Base-by-base conservation (phyloP, 2,797 vertebrate genomes). In the Halcyon leucocephala region DNA sequence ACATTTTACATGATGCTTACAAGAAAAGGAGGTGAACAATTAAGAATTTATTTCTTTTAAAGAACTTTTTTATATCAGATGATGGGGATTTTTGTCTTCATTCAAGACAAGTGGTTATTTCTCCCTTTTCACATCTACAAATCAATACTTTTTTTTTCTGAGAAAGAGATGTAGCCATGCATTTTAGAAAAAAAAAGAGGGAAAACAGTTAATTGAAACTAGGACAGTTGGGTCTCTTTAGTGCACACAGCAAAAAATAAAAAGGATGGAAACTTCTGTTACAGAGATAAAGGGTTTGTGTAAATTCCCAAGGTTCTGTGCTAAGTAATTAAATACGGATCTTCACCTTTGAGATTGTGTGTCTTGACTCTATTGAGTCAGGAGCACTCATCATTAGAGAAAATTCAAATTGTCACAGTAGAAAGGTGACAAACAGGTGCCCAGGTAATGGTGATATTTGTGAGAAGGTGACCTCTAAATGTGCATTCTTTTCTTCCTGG, bases 401-500 rank as follows among this genome's bases (percentile, higher is more conserved):
- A 82, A 89, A 64, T 95, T 96, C 82, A 81, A 67, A 52, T 44
- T 54, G 46, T 28, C 48, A 16, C n/a, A 37, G 1, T 7, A 18
- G 15, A 37, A 62, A 66, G 10, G 49, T 44, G 49, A 31, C 29
- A 83, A 61, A 5, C 37, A 70, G 57, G 15, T 82, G 67, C 72
- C 87, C 88, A 69, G 35, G n/a, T 64, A 21, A 25, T 11, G 33
- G 67, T 81, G 86, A 72, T 33, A 71, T 33, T 52, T 42, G 49
- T 55, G 67, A 39, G 42, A 52, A 94, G 69, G 17, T 60, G 92
- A 70, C n/a, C 48, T 94, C 96, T 97, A 96, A 97, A 97, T 49
- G 33, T 97, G 55, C 85, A 60, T 96, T 97, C 95, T 97, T 97
- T 96, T 97, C 95, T 97, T 93, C 96, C 93, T 96, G 91, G 26